These are phyloP conservation scores for Celastrina argiolus DNA, from an alignment of 2,888 invertebrate genomes.

Conservation along the genomic window DNA sequence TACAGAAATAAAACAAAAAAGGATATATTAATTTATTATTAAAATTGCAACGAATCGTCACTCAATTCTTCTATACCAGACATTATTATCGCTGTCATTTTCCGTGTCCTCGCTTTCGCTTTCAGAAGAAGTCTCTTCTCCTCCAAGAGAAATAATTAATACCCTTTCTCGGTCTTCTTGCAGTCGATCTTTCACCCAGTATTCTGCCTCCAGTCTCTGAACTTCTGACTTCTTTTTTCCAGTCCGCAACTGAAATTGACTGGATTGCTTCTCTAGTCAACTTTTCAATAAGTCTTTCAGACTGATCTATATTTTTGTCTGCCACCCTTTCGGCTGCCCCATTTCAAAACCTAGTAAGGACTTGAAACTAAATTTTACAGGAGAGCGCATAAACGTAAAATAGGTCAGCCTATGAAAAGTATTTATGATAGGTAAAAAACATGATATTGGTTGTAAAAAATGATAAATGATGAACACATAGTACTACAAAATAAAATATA, in stretches of 20 bases:
- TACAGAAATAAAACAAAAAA: not conserved
- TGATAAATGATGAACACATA: too few species aligned
- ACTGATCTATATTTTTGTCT: slow-evolving; percentile 38
- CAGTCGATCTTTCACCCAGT: slow-evolving; percentile 28
- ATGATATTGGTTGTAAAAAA: too few species aligned
- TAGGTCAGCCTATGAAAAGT: too few species aligned
- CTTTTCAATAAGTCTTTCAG: slow-evolving; percentile 37
- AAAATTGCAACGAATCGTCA: not conserved
- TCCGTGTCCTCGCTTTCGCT: not conserved
- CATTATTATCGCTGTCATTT: not conserved
- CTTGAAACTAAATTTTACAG: too few species aligned
- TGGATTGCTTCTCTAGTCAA: slow-evolving; percentile 31
- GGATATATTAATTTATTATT: not conserved
- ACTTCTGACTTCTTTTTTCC: slow-evolving; percentile 34
- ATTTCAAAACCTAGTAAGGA: too few species aligned
- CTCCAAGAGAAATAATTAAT: slow-evolving; percentile 29
- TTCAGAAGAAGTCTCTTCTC: slow-evolving; percentile 6
- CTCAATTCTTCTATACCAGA: not conserved
- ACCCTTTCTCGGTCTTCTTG: slow-evolving; percentile 27
- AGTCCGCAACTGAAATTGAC: slow-evolving; percentile 31
- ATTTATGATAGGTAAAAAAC: too few species aligned
- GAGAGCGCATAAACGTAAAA: too few species aligned
- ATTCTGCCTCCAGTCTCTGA: slow-evolving; percentile 29
- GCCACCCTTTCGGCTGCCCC: too few species aligned
- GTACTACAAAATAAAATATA: too few species aligned